A percentile compares a stretch with the other conserved stretches of the same genome.
Conservation (phyloP, 2,797 vertebrate species). For the Sebastes flavidus region DNA sequence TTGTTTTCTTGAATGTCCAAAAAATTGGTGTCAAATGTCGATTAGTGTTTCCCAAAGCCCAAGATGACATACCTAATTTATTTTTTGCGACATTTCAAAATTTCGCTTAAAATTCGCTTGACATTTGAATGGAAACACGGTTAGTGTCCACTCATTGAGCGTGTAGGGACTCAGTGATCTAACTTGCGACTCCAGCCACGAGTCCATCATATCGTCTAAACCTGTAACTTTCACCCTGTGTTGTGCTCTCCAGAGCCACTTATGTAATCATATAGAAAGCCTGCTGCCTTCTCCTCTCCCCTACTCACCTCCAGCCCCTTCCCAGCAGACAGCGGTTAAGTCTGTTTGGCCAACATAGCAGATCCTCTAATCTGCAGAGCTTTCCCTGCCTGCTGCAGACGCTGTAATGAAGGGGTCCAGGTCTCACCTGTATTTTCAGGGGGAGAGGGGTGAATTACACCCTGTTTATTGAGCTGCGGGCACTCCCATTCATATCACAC, state of each 20-base stretch:
- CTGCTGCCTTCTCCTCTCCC: conserved; percentile 9
- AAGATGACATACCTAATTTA: rapidly evolving
- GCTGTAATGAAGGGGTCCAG: conserved; percentile 62
- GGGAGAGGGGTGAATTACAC: conserved; percentile 41
- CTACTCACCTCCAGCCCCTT: conserved; percentile 27
- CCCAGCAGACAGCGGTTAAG: conserved; percentile 45
- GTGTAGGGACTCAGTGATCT: not conserved
- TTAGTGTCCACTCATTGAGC: not conserved
- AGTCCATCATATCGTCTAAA: not conserved
- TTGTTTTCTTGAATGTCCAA: too few relatives aligned
- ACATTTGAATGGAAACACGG: too few relatives aligned
- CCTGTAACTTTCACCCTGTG: not conserved
- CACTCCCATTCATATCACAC: conserved; percentile 45
- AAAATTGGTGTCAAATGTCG: too few relatives aligned
- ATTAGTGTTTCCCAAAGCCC: too few relatives aligned
- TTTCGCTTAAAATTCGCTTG: too few relatives aligned
- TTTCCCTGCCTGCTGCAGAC: conserved; percentile 61
- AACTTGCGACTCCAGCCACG: not conserved
- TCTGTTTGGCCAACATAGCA: conserved; percentile 68
- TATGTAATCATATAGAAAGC: conserved; percentile 49
- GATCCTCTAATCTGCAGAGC: conserved; percentile 70
- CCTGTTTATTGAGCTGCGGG: conserved; percentile 42
- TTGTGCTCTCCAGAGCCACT: conserved; percentile 23
- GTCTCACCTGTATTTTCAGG: conserved; percentile 62
- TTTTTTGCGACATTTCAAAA: too few relatives aligned